These are phyloP conservation scores for Todiramphus saurophagus DNA, from an alignment of 2,113 vertebrate species.

Conservation along the genomic window DNA sequence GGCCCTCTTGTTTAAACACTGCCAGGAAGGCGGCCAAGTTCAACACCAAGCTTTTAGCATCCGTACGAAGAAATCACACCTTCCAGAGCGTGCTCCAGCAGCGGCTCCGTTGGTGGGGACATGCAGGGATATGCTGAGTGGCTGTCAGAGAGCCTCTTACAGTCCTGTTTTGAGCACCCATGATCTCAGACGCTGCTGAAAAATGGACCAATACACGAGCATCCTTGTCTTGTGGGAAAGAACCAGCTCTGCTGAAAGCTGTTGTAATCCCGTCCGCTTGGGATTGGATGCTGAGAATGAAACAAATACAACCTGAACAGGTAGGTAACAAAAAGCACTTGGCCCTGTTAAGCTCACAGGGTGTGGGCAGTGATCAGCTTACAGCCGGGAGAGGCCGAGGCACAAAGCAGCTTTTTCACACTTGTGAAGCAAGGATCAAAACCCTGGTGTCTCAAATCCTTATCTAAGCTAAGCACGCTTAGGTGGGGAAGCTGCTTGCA, in stretches of 20 bases:
- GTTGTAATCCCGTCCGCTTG: not conserved
- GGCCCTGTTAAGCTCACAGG: not conserved
- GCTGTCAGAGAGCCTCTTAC: no score
- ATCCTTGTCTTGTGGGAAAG: not conserved
- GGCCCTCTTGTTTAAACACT: not conserved
- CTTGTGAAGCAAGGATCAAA: not conserved
- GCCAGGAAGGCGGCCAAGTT: not conserved
- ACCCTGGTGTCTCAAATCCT: not conserved
- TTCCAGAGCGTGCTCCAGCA: not conserved
- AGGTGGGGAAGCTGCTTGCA: not conserved
- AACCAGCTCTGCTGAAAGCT: not conserved
- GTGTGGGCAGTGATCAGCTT: not conserved
- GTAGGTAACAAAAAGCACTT: not conserved
- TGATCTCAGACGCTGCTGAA: not conserved
- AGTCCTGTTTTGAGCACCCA: not conserved
- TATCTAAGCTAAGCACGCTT: not conserved
- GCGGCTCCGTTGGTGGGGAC: not conserved
- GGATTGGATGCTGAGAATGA: not conserved
- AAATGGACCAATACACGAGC: not conserved
- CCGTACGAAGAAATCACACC: not conserved
- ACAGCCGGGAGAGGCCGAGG: not conserved
- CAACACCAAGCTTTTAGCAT: not conserved
- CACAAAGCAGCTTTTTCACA: not conserved
- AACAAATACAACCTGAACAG: not conserved
- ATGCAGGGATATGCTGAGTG: not conserved